Percentiles rank a stretch among this genome's conserved stretches.
Evolutionary conservation across 2,797 vertebrate genomes (phyloP).

Genomic region (Sebastes miniatus): DNA sequence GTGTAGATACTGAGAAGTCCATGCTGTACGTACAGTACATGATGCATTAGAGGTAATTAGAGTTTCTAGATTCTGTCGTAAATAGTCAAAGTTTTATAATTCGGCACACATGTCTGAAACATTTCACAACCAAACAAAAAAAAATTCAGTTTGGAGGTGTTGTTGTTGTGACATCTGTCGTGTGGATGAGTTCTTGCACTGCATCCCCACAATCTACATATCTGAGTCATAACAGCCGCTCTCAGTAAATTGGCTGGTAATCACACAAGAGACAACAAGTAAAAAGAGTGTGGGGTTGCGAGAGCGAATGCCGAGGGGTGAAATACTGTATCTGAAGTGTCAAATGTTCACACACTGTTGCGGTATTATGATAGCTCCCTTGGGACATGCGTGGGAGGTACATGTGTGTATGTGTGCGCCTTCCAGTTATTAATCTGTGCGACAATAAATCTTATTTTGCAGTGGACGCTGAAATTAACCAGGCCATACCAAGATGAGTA

Average conservation of each 20-base stretch:
- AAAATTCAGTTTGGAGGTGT: not conserved
- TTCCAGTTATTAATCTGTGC: slow-evolving; percentile 67
- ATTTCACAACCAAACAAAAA: not conserved
- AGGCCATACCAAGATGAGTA: slow-evolving; percentile 66
- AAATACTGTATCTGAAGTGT: slow-evolving; percentile 32
- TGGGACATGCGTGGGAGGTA: slow-evolving; percentile 26
- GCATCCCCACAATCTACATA: slow-evolving; percentile 3
- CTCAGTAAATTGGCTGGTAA: slow-evolving; percentile 16
- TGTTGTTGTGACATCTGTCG: slow-evolving; percentile 5
- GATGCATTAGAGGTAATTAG: not conserved
- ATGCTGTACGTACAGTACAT: not conserved
- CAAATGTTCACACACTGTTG: slow-evolving; percentile 30
- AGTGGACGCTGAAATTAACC: slow-evolving; percentile 70
- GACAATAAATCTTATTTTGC: slow-evolving; percentile 70
- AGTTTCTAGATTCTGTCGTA: not conserved
- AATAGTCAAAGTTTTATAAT: not conserved
- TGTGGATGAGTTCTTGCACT: not conserved
- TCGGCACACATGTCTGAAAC: not conserved
- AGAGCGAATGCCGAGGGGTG: not conserved
- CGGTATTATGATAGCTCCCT: slow-evolving; percentile 19
- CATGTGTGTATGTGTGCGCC: not conserved
- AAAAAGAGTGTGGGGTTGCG: not conserved
- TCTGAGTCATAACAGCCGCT: slow-evolving; percentile 10
- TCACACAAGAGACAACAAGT: not conserved
- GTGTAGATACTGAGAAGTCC: not conserved